Evolutionary conservation across 2,888 invertebrate genomes (phyloP).

Genomic region (Molorchus minor): DNA sequence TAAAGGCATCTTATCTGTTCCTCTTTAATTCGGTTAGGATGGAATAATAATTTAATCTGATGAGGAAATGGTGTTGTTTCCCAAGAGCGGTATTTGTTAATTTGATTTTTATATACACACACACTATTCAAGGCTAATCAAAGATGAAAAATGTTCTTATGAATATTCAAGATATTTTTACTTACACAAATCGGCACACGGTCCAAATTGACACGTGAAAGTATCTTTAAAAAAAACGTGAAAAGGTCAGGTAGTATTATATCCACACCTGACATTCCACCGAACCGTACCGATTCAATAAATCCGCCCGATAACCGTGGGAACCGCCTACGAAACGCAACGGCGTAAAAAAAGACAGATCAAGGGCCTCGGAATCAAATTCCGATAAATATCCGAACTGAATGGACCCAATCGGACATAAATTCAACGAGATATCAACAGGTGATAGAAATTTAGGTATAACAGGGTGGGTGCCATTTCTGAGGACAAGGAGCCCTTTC

Average conservation of each 20-base stretch:
- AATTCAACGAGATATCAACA: slow-evolving; percentile 47
- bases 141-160: too few relatives aligned
- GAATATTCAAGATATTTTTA: too few relatives aligned
- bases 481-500: slow-evolving; percentile 33
- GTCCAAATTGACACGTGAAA: too few relatives aligned
- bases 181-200: too few relatives aligned
- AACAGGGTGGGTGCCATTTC: slow-evolving; percentile 37
- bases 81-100: too few relatives aligned
- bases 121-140: too few relatives aligned
- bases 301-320: slow-evolving; percentile 41
- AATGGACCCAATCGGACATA: slow-evolving; percentile 50
- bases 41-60: slow-evolving; percentile 1
- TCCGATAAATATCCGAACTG: slow-evolving; percentile 48
- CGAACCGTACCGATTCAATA: too few relatives aligned
- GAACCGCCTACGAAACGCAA: slow-evolving; percentile 39
- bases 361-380: slow-evolving; percentile 46
- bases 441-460: slow-evolving; percentile 48
- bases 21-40: slow-evolving; percentile 9
- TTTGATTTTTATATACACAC: too few relatives aligned
- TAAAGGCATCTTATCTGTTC: slow-evolving; percentile 9
- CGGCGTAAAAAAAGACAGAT: slow-evolving; percentile 25
- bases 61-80: slow-evolving; percentile 1
- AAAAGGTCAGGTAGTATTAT: too few relatives aligned
- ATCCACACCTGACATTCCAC: too few relatives aligned
- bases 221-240: too few relatives aligned